Evolutionary conservation across 2,797 vertebrate genomes (phyloP).

Genomic region (Schizopygopsis malacanthus): DNA sequence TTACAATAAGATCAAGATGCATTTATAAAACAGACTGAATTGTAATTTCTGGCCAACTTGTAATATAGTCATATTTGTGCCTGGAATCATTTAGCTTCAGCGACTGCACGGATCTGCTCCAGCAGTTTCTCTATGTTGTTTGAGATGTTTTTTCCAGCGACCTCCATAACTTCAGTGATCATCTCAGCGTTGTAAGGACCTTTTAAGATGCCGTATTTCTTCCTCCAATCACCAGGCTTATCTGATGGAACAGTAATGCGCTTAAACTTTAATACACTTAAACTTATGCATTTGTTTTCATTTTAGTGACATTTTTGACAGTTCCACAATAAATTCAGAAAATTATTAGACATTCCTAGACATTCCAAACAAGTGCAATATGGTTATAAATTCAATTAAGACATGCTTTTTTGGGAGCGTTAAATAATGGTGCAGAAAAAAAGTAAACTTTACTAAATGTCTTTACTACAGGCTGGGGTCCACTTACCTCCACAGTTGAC

Average conservation of each 20-base stretch:
- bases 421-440: too few species aligned
- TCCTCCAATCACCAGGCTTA: conserved; percentile 12
- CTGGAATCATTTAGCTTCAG: background rate
- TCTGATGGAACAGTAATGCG: conserved; percentile 8
- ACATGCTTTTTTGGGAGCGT: too few species aligned
- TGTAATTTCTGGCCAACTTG: background rate
- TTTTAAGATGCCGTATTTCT: conserved; percentile 21
- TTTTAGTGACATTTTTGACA: too few species aligned
- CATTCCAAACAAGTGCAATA: background rate
- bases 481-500: conserved; percentile 30
- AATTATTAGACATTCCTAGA: too few species aligned
- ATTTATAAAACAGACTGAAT: background rate
- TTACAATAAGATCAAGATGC: background rate
- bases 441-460: too few species aligned
- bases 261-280: background rate
- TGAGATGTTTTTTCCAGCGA: conserved; percentile 29
- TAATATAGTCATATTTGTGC: background rate
- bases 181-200: background rate
- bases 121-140: conserved; percentile 15
- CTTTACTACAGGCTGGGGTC: too few species aligned
- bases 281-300: too few species aligned
- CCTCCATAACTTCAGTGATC: conserved; percentile 21
- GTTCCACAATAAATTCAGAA: too few species aligned
- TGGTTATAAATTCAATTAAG: background rate
- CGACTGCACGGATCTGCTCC: conserved; percentile 1